phyloP scores from a whole-genome alignment of 2,888 invertebrate genomes.

The Malthinus flaveolus region DNA sequence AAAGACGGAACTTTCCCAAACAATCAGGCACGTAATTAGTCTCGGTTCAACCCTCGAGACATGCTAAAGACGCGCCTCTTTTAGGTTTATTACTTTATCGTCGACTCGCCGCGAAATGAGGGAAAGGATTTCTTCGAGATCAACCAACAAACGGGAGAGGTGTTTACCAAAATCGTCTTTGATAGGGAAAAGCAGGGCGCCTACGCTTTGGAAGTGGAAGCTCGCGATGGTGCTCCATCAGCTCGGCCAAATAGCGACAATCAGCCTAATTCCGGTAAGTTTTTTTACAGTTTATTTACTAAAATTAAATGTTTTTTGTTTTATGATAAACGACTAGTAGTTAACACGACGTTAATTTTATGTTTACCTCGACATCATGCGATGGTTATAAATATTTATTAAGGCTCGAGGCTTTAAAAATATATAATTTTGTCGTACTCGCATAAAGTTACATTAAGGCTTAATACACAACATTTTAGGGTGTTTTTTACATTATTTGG shows the following conservation, averaged over 20 bases:
- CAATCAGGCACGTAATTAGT: conserved; percentile 72
- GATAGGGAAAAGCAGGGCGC: conserved; percentile 98
- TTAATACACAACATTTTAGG: too few species aligned
- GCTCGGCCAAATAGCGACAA: conserved; percentile 92
- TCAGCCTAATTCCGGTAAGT: conserved; percentile 93
- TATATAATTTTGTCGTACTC: too few species aligned
- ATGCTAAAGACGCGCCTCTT: conserved; percentile 32
- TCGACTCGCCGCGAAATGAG: conserved; percentile 88
- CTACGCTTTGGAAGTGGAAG: conserved; percentile 96
- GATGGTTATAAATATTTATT: too few species aligned
- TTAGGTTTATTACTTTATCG: conserved; percentile 92
- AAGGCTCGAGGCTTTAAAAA: too few species aligned
- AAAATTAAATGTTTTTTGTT: too few species aligned
- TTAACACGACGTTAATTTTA: too few species aligned
- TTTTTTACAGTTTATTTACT: too few species aligned
- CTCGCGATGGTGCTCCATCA: conserved; percentile 94
- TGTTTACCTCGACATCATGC: too few species aligned
- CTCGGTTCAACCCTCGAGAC: conserved; percentile 2
- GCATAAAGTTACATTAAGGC: too few species aligned
- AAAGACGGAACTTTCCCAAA: conserved; percentile 95
- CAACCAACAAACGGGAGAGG: conserved; percentile 92
- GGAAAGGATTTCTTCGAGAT: conserved; percentile 96
- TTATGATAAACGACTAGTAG: too few species aligned
- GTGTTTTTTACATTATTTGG: too few species aligned
- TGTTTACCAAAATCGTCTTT: conserved; percentile 93